Evolutionary conservation across 2,113 vertebrate genomes (phyloP), one percentile per base, ranked within the genome.

Genomic region (Paradoxurus hermaphroditus): DNA sequence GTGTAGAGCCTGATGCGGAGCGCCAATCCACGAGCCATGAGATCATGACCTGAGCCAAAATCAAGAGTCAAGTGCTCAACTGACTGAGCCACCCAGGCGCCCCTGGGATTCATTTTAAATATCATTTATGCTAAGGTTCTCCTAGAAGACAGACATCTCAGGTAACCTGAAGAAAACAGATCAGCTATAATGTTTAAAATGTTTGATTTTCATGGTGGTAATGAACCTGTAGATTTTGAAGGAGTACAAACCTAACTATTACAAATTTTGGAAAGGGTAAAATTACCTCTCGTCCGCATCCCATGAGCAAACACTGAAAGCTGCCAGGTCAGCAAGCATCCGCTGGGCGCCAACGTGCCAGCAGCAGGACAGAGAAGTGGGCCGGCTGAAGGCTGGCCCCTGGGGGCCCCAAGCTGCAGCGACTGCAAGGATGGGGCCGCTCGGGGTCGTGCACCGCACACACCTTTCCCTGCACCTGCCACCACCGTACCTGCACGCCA

Each of bases 331-430:
- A 27, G 56, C 14, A 29, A 13, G 19, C 14, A 53, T 1, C 3
- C 62, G 36, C 44, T 14, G 36, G 62, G 59, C 27, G 9, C 31
- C 21, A 2, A 4, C 0, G 10, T 1, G 18, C 70, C 70, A 34
- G 56, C n/a, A 49, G 19, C 19, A 9, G 21, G n/a, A 1, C 19
- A 39, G 21, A 29, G 46, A n/a, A n/a, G 12, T 2, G 1, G 23
- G 10, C 16, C 15, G 72, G 68, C 51, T 5, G 15, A 36, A 46
- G 1, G 34, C 23, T n/a, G n/a, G n/a, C 41, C 56, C 46, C 14
- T 4, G 1, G 0, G n/a, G 29, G 34, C 29, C n/a, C 39, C 65
- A 0, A 1, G n/a, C 14, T 29, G 27, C 36, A 49, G 34, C 7
- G 2, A 39, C 68, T 25, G n/a, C 36, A 7, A n/a, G 27, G 56